A percentile compares a stretch with the other conserved stretches of the same genome.
phyloP scores from a whole-genome alignment of 2,888 invertebrate genomes.

The Physocephala rufipes region DNA sequence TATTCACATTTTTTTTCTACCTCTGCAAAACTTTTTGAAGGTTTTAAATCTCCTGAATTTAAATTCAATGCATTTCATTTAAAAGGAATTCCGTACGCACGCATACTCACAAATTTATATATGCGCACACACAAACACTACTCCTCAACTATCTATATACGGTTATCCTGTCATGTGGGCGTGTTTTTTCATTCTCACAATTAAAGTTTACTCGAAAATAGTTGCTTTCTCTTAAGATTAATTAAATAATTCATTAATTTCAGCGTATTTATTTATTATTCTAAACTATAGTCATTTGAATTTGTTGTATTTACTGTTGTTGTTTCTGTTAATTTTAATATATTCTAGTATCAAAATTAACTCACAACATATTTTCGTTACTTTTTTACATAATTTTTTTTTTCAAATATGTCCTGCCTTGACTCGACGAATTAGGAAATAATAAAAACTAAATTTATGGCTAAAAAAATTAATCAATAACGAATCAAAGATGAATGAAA shows the following conservation, averaged over 20 bases:
- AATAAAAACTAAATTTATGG: no score
- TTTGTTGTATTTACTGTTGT: not conserved
- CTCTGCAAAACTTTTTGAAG: no score
- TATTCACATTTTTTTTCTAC: no score
- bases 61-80: conserved; percentile 9
- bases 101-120: not conserved
- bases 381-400: no score
- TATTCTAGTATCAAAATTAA: no score
- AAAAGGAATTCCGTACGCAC: not conserved
- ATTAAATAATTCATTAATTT: no score
- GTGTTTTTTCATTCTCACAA: not conserved
- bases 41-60: not conserved
- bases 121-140: not conserved
- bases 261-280: not conserved
- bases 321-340: not conserved
- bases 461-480: no score
- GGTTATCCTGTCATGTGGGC: not conserved
- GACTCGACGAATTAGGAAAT: no score
- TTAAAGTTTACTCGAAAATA: conserved; percentile 11
- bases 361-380: no score
- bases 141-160: not conserved
- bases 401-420: no score
- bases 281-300: not conserved
- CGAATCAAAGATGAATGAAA: no score
- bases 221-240: conserved; percentile 20